Base-by-base conservation (phyloP, 2,797 vertebrate species). In the Steatocranus sp. region DNA sequence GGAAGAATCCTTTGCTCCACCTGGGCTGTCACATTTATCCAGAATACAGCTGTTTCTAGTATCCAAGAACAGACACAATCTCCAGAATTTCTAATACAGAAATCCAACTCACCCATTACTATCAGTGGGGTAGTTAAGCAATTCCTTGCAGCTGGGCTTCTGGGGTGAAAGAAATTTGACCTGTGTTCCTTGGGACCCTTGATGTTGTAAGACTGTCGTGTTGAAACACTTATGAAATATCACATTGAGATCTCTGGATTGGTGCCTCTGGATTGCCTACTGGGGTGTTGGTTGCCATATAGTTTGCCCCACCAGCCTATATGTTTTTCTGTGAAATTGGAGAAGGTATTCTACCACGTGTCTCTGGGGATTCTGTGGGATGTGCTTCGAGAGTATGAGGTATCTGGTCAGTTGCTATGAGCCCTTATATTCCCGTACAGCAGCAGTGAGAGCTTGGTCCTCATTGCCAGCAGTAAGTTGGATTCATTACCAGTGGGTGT, bases 301-400 rank as follows among this genome's bases (percentile, higher is more conserved):
- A 36, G 32, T 63, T 36, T 63, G 58, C 58, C 18, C 32, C 11
- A 63, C 32, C 11, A 34, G 18, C 8, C 18, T 63, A 63, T 61
- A 12, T 20, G 32, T 36, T 36, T 63, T 63, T 36, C 9, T 36
- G 18, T 61, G 58, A n/a, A 61, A 36, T 63, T 63, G 11, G 58
- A 63, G n/a, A 63, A 36, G 58, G 18, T 18, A 5, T 63, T 63
- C n/a, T 12, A 36, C 32, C 58, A 36, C 0, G 0, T 63, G 30
- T 34, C 30, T 34, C 56, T 34, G 56, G 17, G 56, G 32, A 63
- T 63, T 36, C 11, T 63, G 58, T 0, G 58, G 32, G 30, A 63
- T 1, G 56, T 0, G 18, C 32, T 63, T 36, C 7, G 2, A 20
- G 58, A 63, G 4, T 63, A 63, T 63, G 32, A 11, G 56, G 0